Conservation (phyloP, 2,113 vertebrate species). For the Bungarus multicinctus region DNA sequence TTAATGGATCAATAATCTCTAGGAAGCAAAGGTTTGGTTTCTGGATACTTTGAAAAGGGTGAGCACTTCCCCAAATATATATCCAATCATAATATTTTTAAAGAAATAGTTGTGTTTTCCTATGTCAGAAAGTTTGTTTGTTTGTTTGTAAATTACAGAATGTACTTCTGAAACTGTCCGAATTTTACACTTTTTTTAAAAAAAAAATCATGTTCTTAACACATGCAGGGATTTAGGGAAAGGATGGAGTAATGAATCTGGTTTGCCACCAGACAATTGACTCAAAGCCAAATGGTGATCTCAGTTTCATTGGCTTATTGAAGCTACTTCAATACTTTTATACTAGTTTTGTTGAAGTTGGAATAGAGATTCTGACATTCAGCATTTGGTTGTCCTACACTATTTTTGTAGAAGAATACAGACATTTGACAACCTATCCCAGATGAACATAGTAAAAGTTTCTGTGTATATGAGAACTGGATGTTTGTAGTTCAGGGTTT, state of each 20-base stretch:
- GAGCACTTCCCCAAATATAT: neutral
- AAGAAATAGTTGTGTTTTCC: slow-evolving; percentile 17
- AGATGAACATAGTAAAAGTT: neutral
- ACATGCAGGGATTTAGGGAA: slow-evolving; percentile 57
- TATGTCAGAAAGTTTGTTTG: slow-evolving; percentile 59
- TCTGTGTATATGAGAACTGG: neutral
- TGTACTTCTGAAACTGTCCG: slow-evolving; percentile 47
- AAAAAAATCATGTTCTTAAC: slow-evolving; percentile 51
- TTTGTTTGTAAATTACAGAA: slow-evolving; percentile 51
- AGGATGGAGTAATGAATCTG: slow-evolving; percentile 54
- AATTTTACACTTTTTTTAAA: slow-evolving; percentile 42
- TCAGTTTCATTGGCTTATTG: slow-evolving; percentile 12
- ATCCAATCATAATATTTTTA: slow-evolving; percentile 55
- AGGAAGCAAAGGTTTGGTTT: neutral
- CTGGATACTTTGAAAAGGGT: neutral
- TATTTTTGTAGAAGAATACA: slow-evolving; percentile 6
- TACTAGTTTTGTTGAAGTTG: slow-evolving; percentile 13
- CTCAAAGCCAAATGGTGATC: slow-evolving; percentile 31
- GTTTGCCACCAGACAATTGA: slow-evolving; percentile 33
- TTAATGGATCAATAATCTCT: neutral
- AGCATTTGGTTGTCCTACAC: neutral
- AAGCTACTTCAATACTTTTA: slow-evolving; percentile 17
- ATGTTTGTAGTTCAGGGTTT: neutral
- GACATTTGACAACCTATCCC: neutral
- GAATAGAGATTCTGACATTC: neutral